Evolutionary conservation across 2,888 invertebrate genomes (phyloP).

Genomic region (Cataglyphis altisquamis): DNA sequence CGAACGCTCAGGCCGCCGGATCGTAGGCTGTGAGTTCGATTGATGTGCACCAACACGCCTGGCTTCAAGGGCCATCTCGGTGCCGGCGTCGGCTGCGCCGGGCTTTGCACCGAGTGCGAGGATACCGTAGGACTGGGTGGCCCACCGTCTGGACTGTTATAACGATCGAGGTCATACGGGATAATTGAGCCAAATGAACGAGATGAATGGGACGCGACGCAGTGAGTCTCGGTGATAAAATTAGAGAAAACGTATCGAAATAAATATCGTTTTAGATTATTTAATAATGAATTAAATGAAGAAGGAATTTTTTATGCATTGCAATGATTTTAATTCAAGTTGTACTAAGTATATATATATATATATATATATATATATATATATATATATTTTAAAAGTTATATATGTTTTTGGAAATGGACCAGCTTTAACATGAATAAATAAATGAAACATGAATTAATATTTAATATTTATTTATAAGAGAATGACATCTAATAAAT

Average conservation of each 20-base stretch:
- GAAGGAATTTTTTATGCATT: not conserved
- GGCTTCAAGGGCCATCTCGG: conserved; percentile 95
- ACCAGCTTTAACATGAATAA: not conserved
- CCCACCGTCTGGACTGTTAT: conserved; percentile 87
- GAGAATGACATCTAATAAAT: not conserved
- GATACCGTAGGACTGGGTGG: conserved; percentile 84
- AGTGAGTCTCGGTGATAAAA: conserved; percentile 38
- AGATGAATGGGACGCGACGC: conserved; percentile 23
- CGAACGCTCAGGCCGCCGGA: conserved; percentile 82
- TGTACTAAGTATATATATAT: too few relatives aligned
- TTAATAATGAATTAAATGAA: conserved; percentile 2
- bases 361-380: too few relatives aligned
- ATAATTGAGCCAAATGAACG: conserved; percentile 23
- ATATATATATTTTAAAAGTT: not conserved
- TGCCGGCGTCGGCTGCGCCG: conserved; percentile 86
- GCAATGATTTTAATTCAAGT: not conserved
- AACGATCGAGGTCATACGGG: conserved; percentile 58
- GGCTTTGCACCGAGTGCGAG: conserved; percentile 77
- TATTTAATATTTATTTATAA: not conserved
- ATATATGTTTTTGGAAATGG: not conserved
- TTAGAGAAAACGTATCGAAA: not conserved
- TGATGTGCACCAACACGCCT: conserved; percentile 95
- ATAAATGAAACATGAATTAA: too few relatives aligned
- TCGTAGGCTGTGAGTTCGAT: conserved; percentile 91
- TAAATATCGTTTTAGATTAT: not conserved